Conservation (phyloP, 2,797 vertebrate species). For the Trachurus trachurus region DNA sequence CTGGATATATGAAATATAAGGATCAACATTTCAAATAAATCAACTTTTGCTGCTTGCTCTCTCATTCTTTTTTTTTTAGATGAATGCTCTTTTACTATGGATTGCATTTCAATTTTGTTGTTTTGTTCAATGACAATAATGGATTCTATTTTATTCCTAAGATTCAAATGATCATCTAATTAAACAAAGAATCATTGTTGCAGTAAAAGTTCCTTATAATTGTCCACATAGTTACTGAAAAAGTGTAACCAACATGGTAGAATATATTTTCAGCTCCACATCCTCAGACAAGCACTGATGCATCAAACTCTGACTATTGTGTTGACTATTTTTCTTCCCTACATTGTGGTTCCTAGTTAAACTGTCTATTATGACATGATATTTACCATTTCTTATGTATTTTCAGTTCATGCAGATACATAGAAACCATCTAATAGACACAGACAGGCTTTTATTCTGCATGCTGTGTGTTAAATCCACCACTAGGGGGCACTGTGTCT, state of each 20-base stretch:
- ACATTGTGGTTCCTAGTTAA: background rate
- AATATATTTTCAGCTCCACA: background rate
- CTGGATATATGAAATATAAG: no score
- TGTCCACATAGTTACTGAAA: background rate
- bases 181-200: no score
- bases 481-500: constrained; percentile 71
- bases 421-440: background rate
- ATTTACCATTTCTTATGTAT: no score
- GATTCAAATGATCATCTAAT: no score
- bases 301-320: background rate
- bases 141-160: no score
- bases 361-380: background rate
- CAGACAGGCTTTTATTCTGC: background rate
- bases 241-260: background rate
- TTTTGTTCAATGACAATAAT: no score
- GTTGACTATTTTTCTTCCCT: background rate
- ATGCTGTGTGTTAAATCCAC: background rate
- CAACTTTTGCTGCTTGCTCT: no score
- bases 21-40: no score
- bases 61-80: no score
- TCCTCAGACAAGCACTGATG: background rate
- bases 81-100: no score
- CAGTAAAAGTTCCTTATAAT: no score
- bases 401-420: background rate
- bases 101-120: no score